Evolutionary conservation across 2,888 invertebrate genomes (phyloP).

Genomic region (Callinectes sapidus): DNA sequence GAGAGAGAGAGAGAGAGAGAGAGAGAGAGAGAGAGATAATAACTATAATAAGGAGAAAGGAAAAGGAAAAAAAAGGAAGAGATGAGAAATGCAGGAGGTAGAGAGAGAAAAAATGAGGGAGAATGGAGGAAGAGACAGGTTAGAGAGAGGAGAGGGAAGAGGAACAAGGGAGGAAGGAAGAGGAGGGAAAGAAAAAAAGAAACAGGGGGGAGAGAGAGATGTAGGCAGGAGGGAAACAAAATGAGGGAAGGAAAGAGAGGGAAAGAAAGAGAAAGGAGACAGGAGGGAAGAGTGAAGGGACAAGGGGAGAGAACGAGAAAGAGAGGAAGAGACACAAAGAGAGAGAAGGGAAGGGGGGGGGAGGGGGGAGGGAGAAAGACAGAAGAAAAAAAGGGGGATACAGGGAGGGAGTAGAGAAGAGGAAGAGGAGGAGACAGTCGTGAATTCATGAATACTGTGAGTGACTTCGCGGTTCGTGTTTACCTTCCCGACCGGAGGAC

Average conservation of each 20-base stretch:
- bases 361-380: not conserved
- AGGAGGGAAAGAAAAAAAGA: not conserved
- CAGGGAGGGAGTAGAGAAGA: not conserved
- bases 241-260: not conserved
- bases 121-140: no score
- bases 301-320: not conserved
- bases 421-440: not conserved
- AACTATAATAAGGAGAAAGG: not conserved
- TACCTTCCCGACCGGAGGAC: not conserved
- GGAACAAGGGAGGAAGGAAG: not conserved
- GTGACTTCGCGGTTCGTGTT: not conserved
- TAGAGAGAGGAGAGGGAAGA: not conserved
- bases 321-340: not conserved
- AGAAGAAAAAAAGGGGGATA: not conserved
- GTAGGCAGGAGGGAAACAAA: not conserved
- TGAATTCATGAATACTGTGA: slow-evolving; percentile 4
- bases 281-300: not conserved
- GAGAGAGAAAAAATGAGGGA: no score
- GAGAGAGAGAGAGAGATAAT: not conserved
- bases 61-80: not conserved
- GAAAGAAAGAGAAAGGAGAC: not conserved
- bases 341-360: not conserved
- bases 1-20: not conserved
- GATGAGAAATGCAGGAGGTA: not conserved
- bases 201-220: no score